These are phyloP conservation scores for Rhopilema esculentum DNA, from an alignment of 30 jellyfish, hydroid and myxozoan genomes.

Conservation along the genomic window DNA sequence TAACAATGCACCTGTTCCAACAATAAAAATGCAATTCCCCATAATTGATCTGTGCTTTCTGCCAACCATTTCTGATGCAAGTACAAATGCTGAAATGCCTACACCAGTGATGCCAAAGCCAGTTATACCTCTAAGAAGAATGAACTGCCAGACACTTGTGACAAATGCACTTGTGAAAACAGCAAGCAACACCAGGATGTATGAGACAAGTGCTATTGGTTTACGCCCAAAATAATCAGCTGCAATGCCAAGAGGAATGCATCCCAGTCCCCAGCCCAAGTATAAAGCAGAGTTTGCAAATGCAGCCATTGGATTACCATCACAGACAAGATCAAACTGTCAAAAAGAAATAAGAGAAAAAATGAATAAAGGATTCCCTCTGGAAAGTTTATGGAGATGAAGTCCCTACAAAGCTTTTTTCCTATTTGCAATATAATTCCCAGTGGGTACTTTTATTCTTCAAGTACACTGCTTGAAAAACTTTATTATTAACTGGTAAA, in stretches of 20 bases:
- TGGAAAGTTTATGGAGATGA: background rate
- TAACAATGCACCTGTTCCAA: constrained; percentile 63
- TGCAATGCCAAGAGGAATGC: constrained; percentile 69
- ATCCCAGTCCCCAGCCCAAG: constrained; percentile 92
- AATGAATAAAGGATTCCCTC: background rate
- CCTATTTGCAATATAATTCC: too few species aligned
- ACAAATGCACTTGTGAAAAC: constrained; percentile 67
- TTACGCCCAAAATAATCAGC: constrained; percentile 84
- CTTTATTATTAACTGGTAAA: too few species aligned
- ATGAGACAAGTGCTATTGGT: constrained; percentile 47
- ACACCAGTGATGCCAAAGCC: constrained; percentile 74
- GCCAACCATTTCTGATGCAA: constrained; percentile 83
- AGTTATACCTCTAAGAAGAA: constrained; percentile 50
- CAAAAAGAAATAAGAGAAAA: background rate
- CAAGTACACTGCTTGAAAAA: too few species aligned
- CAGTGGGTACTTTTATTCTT: too few species aligned
- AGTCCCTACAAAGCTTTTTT: too few species aligned
- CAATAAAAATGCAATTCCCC: constrained; percentile 43
- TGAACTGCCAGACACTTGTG: constrained; percentile 70
- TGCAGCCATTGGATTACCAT: constrained; percentile 57
- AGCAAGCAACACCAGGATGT: constrained; percentile 40
- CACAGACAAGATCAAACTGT: constrained; percentile 88
- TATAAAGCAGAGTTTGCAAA: constrained; percentile 76
- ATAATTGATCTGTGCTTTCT: constrained; percentile 55
- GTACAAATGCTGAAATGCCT: constrained; percentile 57